phyloP scores from a whole-genome alignment of 2,888 invertebrate genomes.

The Euplagia quadripunctaria region DNA sequence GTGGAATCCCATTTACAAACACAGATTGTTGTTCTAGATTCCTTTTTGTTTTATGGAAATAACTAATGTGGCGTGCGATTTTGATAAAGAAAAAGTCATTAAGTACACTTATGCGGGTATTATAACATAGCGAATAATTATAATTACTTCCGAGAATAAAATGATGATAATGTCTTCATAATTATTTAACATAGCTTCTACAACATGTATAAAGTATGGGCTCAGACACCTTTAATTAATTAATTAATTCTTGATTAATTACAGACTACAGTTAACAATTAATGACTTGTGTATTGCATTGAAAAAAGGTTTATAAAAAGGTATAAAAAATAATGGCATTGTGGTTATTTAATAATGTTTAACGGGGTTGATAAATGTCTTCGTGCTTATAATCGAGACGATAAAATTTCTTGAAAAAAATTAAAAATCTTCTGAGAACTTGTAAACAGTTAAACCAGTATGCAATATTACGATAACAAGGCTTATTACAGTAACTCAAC shows the following conservation, averaged over 20 bases:
- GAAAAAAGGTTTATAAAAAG: background rate
- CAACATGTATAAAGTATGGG: too few species aligned
- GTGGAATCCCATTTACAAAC: too few species aligned
- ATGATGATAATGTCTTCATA: background rate
- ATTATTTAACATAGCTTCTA: background rate
- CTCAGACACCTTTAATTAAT: background rate
- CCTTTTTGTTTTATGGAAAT: conserved; percentile 25
- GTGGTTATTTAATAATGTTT: background rate
- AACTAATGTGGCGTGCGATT: conserved; percentile 27
- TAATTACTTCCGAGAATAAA: background rate
- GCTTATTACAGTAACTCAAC: background rate
- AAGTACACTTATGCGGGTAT: conserved; percentile 34
- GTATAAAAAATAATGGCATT: background rate
- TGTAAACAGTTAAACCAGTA: background rate
- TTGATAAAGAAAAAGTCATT: conserved; percentile 31
- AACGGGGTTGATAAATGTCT: too few species aligned
- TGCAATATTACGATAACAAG: background rate
- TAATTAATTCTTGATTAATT: background rate
- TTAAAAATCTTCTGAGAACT: too few species aligned
- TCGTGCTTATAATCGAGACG: too few species aligned
- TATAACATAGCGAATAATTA: conserved; percentile 20
- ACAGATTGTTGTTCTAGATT: conserved; percentile 36
- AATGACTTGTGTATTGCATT: background rate
- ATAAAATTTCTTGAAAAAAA: too few species aligned
- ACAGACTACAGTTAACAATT: background rate